Conservation (phyloP, 2,113 vertebrate genomes). For the Chionis minor region DNA sequence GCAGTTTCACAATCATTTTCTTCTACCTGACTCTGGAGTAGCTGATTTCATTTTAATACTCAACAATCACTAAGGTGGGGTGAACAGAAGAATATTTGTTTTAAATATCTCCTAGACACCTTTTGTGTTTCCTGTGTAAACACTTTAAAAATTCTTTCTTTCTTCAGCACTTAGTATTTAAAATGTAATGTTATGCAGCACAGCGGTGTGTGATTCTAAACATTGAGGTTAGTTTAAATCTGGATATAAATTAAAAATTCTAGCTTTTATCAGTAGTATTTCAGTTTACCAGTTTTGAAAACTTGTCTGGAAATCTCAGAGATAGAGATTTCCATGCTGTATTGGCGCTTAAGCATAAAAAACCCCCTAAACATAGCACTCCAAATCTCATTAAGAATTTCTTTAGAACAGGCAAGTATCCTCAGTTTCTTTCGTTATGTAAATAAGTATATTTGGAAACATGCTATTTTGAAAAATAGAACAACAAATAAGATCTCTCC, state of each 20-base stretch:
- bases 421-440: not conserved
- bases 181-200: not conserved
- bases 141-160: not conserved
- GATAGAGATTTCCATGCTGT: not conserved
- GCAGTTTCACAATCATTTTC: not conserved
- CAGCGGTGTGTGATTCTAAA: not conserved
- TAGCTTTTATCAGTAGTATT: not conserved
- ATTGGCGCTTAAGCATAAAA: not conserved
- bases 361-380: rapidly evolving
- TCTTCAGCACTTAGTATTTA: not conserved
- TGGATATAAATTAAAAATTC: not conserved
- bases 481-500: not conserved
- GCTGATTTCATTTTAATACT: not conserved
- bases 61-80: not conserved
- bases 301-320: not conserved
- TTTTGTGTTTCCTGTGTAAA: not conserved
- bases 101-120: not conserved
- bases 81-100: not conserved
- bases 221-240: not conserved
- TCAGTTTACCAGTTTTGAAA: not conserved
- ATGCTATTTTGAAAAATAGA: not conserved
- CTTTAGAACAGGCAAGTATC: not conserved
- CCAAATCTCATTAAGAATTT: not conserved
- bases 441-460: not conserved
- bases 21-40: not conserved